phyloP scores from a whole-genome alignment of 2,888 invertebrate genomes.

The Thecocarcelia acutangulata region DNA sequence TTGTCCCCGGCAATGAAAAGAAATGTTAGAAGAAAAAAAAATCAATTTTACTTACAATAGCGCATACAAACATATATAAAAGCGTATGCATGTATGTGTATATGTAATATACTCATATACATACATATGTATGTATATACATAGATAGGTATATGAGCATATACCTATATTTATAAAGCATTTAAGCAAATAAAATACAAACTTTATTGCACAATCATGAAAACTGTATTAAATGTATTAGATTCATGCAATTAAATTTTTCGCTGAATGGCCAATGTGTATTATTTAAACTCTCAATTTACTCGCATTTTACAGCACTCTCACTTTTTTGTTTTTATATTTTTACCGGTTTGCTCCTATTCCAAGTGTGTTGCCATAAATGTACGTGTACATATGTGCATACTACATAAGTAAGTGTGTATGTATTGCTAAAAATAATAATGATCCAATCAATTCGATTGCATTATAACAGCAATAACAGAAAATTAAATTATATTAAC shows the following conservation, averaged over 20 bases:
- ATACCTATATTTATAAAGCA: background rate
- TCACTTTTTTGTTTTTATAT: background rate
- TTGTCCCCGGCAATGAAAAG: slow-evolving; percentile 57
- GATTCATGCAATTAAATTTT: slow-evolving; percentile 30
- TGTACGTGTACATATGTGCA: background rate
- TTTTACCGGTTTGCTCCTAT: slow-evolving; percentile 7
- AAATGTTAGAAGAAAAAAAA: slow-evolving; percentile 19
- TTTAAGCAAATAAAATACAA: slow-evolving; percentile 6
- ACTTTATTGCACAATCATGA: slow-evolving; percentile 36
- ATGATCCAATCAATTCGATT: slow-evolving; percentile 37
- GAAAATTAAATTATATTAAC: slow-evolving; percentile 22
- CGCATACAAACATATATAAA: background rate
- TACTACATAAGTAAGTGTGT: background rate
- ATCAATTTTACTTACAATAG: slow-evolving; percentile 18
- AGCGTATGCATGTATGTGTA: background rate
- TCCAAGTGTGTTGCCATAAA: too few species aligned
- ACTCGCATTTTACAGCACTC: slow-evolving; percentile 36
- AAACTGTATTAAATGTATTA: slow-evolving; percentile 46
- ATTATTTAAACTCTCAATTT: slow-evolving; percentile 30
- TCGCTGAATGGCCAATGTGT: slow-evolving; percentile 28
- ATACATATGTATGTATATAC: background rate
- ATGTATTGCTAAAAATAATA: slow-evolving; percentile 18
- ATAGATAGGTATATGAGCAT: background rate
- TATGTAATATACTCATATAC: background rate
- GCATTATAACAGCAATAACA: slow-evolving; percentile 16